Evolutionary conservation across 2,113 vertebrate species (phyloP), one percentile per base, ranked within the genome.

Genomic region (Nestor notabilis): DNA sequence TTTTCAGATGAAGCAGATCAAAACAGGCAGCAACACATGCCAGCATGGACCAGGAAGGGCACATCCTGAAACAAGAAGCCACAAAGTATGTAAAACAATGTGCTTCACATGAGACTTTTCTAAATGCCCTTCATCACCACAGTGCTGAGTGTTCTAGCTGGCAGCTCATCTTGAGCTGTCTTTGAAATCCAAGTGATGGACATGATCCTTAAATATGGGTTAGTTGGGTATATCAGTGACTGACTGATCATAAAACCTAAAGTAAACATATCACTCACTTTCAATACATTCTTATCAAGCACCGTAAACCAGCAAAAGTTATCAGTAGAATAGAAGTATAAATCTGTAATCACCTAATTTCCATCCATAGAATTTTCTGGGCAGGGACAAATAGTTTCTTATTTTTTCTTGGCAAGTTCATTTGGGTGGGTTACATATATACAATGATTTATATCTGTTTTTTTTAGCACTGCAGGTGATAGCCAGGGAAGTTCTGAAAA

Each of bases 71-170:
- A 88, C 17, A 82, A 93, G 85, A 95, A 94, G 70, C 53, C 47
- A 87, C 87, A 66, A 86, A 87, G 80, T 95, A 90, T 65, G 80
- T 95, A 85, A 77, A 94, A 85, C 69, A 87, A 46, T 85, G 83
- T 94, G 80, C 52, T 91, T 90, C 35, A 31, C 49, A 87, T 92
- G 86, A 94, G 35, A 53, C 19, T 84, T 87, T 80, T 90, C 87
- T 70, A 56, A 75, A 83, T 91, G 72, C 7, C 66, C 68, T 90
- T 95, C 70, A 63, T 95, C 55, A 61, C 68, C 84, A 64, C 16
- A 31, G 63, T 53, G 56, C 56, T 56, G 33, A 84, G 53, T 90
- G 56, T 83, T 90, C 69, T 94, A 64, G 72, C 49, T 91, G 80
- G 35, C 63, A 90, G 52, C 61, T 76, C 43, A 25, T 94, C 74